Percentiles rank a stretch among this genome's conserved stretches.
These are phyloP conservation scores for Pachymerium ferrugineum DNA, from an alignment of 2,888 invertebrate species.

Conservation along the genomic window DNA sequence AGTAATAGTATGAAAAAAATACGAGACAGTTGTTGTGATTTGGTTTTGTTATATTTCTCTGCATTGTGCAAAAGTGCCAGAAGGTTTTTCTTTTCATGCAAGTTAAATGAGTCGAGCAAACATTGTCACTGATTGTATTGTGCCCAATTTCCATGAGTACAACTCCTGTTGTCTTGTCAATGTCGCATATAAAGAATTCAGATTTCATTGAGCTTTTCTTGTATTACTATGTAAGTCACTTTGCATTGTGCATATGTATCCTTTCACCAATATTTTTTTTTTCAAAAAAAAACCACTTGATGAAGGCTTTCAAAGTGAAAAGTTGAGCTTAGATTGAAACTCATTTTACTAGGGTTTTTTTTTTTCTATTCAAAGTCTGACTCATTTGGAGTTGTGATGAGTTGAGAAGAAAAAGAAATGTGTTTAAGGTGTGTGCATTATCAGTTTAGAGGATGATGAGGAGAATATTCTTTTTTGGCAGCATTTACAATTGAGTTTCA, in stretches of 20 bases:
- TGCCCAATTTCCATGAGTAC: conserved; percentile 24
- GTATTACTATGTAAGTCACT: not conserved
- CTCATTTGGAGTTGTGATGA: not conserved
- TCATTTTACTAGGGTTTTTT: conserved; percentile 15
- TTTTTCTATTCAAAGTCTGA: not conserved
- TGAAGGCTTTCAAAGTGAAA: not conserved
- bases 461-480: conserved; percentile 12
- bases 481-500: conserved; percentile 5
- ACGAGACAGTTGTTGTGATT: not conserved
- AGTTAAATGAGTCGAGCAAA: conserved; percentile 19
- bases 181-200: not conserved
- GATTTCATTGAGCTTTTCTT: not conserved
- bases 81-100: conserved; percentile 7
- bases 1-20: no score
- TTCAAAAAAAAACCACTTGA: conserved; percentile 5
- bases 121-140: conserved; percentile 10
- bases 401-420: conserved; percentile 1
- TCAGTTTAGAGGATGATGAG: no score
- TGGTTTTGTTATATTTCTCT: not conserved
- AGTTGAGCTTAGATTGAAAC: conserved; percentile 4
- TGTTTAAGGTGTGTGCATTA: no score
- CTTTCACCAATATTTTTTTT: not conserved
- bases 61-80: conserved; percentile 20
- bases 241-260: not conserved
- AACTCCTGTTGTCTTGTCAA: not conserved